A percentile compares a stretch with the other conserved stretches of the same genome.
Evolutionary conservation across 2,113 vertebrate species (phyloP).

Genomic region (Tragelaphus imberbis): DNA sequence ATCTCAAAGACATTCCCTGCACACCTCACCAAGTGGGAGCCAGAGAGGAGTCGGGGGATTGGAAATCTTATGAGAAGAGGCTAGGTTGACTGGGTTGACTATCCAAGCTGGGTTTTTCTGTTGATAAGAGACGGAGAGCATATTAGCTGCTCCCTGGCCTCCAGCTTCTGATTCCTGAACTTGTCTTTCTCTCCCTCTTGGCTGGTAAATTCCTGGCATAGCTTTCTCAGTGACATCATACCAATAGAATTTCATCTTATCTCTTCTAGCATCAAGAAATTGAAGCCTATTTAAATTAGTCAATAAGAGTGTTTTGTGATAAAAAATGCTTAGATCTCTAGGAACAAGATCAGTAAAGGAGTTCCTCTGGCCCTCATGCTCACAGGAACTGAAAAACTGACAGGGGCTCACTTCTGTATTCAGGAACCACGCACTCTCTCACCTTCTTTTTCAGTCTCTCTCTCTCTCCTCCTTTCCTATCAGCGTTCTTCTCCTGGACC

Average conservation of each 20-base stretch:
- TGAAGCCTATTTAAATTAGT: background rate
- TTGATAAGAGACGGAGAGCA: background rate
- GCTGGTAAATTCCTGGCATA: background rate
- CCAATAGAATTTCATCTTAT: background rate
- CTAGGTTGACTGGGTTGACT: background rate
- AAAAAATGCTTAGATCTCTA: background rate
- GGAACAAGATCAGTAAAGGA: background rate
- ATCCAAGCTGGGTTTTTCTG: background rate
- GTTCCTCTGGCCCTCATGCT: background rate
- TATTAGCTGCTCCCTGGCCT: background rate
- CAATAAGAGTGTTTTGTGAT: background rate
- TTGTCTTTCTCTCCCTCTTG: background rate
- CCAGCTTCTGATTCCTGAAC: background rate
- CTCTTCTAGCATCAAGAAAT: background rate
- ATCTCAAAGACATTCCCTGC: background rate
- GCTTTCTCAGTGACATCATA: background rate
- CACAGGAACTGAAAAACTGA: background rate
- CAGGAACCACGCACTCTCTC: background rate
- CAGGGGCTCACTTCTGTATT: background rate
- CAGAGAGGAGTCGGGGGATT: rapidly evolving
- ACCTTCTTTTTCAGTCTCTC: background rate
- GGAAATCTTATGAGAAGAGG: background rate
- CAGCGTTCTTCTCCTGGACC: background rate
- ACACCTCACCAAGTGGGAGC: background rate
- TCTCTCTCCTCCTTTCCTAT: background rate